A percentile compares a stretch with the other conserved stretches of the same genome.
phyloP scores from a whole-genome alignment of 2,888 invertebrate genomes.

The Axea sp. region DNA sequence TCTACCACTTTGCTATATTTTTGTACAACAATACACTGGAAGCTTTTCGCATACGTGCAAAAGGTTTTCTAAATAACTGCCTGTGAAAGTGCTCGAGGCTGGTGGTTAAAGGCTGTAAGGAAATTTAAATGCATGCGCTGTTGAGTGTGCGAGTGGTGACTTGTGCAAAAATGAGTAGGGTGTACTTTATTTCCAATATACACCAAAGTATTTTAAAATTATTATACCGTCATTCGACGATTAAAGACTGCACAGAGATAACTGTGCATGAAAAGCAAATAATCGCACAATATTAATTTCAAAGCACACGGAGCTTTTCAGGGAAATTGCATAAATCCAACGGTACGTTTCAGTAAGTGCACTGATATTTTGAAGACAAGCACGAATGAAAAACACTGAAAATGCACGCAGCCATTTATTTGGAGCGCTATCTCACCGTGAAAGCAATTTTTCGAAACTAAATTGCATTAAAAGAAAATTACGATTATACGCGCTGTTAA shows the following conservation, averaged over 20 bases:
- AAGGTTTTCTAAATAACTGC: conserved; percentile 51
- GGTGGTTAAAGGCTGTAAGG: conserved; percentile 43
- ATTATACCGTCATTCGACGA: conserved; percentile 30
- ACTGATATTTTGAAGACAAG: conserved; percentile 20
- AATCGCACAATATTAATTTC: conserved; percentile 1
- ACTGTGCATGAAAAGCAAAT: conserved; percentile 5
- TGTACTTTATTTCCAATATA: conserved; percentile 41
- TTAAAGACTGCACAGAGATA: conserved; percentile 18
- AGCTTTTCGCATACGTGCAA: conserved; percentile 30
- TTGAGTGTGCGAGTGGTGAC: conserved; percentile 31
- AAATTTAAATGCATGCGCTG: conserved; percentile 54
- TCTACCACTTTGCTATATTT: conserved; percentile 32
- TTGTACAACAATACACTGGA: conserved; percentile 36
- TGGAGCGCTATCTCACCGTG: conserved; percentile 12
- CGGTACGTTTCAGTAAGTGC: conserved; percentile 10
- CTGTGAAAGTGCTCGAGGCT: conserved; percentile 41
- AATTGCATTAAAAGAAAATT: conserved; percentile 21
- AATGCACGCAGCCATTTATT: conserved; percentile 27
- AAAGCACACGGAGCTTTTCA: neutral
- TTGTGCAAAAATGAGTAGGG: conserved; percentile 32
- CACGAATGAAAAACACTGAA: conserved; percentile 25
- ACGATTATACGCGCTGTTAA: conserved; percentile 25
- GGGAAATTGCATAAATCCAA: conserved; percentile 12
- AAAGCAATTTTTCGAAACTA: conserved; percentile 17
- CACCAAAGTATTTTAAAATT: conserved; percentile 27